phyloP scores from a whole-genome alignment of 2,888 invertebrate genomes.

The Anoplius nigerrimus region DNA sequence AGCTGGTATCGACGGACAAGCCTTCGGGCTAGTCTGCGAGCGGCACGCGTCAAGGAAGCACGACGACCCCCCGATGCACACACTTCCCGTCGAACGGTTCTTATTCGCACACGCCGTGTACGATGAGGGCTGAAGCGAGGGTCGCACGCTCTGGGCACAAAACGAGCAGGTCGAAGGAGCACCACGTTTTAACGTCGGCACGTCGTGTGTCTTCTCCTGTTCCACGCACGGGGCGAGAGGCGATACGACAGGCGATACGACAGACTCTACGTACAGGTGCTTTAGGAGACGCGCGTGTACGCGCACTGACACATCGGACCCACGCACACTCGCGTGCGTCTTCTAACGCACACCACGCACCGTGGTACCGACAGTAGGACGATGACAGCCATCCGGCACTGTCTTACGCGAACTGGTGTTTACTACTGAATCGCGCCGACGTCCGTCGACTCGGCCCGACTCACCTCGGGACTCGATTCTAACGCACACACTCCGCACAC shows the following conservation, averaged over 20 bases:
- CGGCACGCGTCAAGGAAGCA: constrained; percentile 1
- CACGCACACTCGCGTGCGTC: not conserved
- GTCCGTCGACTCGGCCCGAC: constrained; percentile 16
- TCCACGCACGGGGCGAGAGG: not conserved
- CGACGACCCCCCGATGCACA: constrained; percentile 5
- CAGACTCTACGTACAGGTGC: not conserved
- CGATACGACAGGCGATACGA: not conserved
- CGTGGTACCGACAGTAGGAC: constrained; percentile 24
- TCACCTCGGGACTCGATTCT: not conserved
- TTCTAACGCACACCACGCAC: not conserved
- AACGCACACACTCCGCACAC: not conserved
- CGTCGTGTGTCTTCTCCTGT: not conserved
- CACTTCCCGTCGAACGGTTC: no score
- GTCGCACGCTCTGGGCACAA: no score
- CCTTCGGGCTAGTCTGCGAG: not conserved
- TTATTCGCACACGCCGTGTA: no score
- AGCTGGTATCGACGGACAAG: not conserved
- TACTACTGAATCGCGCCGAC: constrained; percentile 58
- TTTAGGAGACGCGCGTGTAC: constrained; percentile 5
- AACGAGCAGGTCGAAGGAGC: no score
- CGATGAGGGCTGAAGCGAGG: no score
- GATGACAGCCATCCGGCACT: constrained; percentile 36
- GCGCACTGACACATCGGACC: constrained; percentile 11
- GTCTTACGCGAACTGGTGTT: constrained; percentile 56
- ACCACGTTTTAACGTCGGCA: no score